Percentiles rank a stretch among this genome's conserved stretches.
phyloP scores from a whole-genome alignment of 1,140 invertebrate species.

The Caenorhabditis remanei region DNA sequence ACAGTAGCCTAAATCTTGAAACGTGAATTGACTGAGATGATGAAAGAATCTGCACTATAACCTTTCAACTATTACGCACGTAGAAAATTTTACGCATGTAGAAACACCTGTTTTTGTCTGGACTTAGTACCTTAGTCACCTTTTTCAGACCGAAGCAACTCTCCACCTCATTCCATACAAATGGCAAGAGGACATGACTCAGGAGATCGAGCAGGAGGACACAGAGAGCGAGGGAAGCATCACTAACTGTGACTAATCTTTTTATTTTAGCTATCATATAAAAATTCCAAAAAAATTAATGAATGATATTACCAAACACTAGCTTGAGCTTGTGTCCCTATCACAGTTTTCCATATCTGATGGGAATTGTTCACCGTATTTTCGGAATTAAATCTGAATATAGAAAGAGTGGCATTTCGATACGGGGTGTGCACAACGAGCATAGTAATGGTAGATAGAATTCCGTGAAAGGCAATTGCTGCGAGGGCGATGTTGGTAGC shows the following conservation, averaged over 20 bases:
- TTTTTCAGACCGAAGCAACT: neutral
- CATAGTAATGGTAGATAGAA: slow-evolving; percentile 2
- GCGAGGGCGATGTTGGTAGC: neutral
- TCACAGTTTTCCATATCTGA: slow-evolving; percentile 6
- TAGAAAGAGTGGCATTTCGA: neutral
- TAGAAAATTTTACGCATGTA: too few relatives aligned
- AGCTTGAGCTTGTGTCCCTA: slow-evolving; percentile 4
- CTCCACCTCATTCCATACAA: neutral
- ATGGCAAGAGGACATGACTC: neutral
- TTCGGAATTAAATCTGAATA: neutral
- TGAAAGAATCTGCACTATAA: too few relatives aligned
- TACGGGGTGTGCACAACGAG: slow-evolving; percentile 10
- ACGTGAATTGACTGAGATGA: too few relatives aligned
- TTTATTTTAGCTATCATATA: neutral
- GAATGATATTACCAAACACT: slow-evolving; percentile 7
- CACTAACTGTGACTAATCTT: too few relatives aligned
- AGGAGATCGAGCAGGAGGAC: neutral
- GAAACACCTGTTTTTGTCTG: too few relatives aligned
- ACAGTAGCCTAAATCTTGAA: too few relatives aligned
- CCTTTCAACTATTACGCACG: too few relatives aligned
- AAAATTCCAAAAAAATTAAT: neutral
- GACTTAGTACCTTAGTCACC: too few relatives aligned
- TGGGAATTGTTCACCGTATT: slow-evolving; percentile 3
- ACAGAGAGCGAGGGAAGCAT: too few relatives aligned
- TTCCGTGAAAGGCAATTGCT: slow-evolving; percentile 6